A percentile compares a stretch with the other conserved stretches of the same genome.
phyloP scores from a whole-genome alignment of 1,140 invertebrate genomes.

The Macrobrachium rosenbergii region DNA sequence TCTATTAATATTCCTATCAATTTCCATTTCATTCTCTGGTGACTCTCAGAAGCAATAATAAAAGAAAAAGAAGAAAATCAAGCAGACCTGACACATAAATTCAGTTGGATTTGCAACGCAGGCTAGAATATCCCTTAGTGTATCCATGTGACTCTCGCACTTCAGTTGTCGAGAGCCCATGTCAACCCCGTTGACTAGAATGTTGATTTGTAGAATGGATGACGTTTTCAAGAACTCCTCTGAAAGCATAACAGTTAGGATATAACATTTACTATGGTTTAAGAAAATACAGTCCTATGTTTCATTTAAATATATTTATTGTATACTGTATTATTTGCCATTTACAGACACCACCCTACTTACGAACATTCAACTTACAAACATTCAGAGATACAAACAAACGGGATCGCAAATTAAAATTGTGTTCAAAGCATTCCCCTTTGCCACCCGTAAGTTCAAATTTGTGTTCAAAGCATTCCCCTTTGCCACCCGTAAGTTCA shows the following conservation, averaged over 20 bases:
- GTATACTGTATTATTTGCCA: too few relatives aligned
- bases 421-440: too few relatives aligned
- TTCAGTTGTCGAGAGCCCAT: slow-evolving; percentile 55
- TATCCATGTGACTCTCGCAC: slow-evolving; percentile 55
- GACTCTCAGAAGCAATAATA: not conserved
- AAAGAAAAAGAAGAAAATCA: not conserved
- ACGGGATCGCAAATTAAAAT: too few relatives aligned
- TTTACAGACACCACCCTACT: too few relatives aligned
- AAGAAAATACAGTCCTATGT: not conserved
- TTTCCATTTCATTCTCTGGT: not conserved
- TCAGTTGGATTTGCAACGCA: slow-evolving; percentile 36
- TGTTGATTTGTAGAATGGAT: slow-evolving; percentile 38
- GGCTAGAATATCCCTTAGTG: slow-evolving; percentile 29
- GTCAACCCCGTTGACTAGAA: slow-evolving; percentile 18
- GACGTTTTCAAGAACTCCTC: slow-evolving; percentile 40
- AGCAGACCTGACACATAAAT: slow-evolving; percentile 58
- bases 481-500: too few relatives aligned
- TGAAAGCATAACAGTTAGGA: slow-evolving; percentile 8
- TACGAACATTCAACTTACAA: too few relatives aligned
- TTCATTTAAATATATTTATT: not conserved
- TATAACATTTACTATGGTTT: not conserved
- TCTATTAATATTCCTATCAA: too few relatives aligned
- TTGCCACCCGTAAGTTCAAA: too few relatives aligned
- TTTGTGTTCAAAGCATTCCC: too few relatives aligned
- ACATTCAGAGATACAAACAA: too few relatives aligned